Conservation (phyloP, 2,888 invertebrate genomes). For the Drosophila infuscata region DNA sequence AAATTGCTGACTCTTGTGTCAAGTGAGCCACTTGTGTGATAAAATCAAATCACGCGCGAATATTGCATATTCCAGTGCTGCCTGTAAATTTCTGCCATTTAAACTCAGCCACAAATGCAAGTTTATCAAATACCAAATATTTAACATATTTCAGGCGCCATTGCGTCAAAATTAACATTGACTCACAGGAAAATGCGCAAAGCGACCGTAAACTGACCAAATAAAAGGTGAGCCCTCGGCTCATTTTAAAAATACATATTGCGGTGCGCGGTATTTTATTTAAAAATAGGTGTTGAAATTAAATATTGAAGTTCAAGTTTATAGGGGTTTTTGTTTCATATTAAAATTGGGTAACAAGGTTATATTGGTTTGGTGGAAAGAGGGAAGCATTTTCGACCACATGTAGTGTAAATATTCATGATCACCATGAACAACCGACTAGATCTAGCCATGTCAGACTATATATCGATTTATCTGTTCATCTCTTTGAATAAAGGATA, state of each 20-base stretch:
- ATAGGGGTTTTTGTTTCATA: neutral
- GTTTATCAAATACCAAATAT: slow-evolving; percentile 44
- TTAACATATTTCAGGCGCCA: slow-evolving; percentile 22
- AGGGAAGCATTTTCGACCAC: fast-evolving
- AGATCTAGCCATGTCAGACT: neutral
- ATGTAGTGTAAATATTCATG: neutral
- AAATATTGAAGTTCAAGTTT: neutral
- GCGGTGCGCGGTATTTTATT: neutral
- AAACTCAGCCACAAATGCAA: slow-evolving; percentile 20
- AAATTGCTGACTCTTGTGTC: slow-evolving; percentile 46
- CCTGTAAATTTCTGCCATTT: neutral
- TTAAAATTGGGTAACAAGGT: neutral
- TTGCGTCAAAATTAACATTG: slow-evolving; percentile 12
- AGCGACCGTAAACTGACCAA: slow-evolving; percentile 24
- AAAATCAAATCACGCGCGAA: slow-evolving; percentile 5
- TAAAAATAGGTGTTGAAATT: neutral
- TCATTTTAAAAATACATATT: too few species aligned
- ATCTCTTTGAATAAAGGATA: neutral
- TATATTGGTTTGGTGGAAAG: neutral
- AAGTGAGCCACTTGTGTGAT: slow-evolving; percentile 27
- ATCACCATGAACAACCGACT: neutral
- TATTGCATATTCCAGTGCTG: neutral
- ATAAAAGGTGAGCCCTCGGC: neutral
- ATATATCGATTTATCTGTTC: neutral
- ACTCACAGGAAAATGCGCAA: slow-evolving; percentile 9